Base-by-base conservation (phyloP, 2,113 vertebrate species). In the Hyla sarda region DNA sequence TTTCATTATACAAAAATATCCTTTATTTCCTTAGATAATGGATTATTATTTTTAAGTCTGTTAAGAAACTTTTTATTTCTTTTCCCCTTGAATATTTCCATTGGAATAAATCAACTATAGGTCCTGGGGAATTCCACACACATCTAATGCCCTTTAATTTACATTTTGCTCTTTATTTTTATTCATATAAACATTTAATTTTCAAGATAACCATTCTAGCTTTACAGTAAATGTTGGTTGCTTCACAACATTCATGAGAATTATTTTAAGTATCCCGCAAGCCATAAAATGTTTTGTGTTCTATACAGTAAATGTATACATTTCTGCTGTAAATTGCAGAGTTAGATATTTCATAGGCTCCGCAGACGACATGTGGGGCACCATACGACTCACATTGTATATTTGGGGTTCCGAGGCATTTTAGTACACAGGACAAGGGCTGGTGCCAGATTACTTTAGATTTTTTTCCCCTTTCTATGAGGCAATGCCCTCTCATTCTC, bases 181-280 rank as follows among this genome's bases (percentile, higher is more conserved):
- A 14, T 47, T n/a, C 14, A 77, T 77, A 32, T 77, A 77, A 77
- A 52, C 74, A 77, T 52, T 77, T 50, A 25, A 75, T 75, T 76
- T 76, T 52, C 25, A 12, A 52, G 47, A 19, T 32, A 52, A 17
- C 74, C 17, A 32, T 52, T 77, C 5, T 54, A 54, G 74, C 17
- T 34, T 13, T 21, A 28, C 47, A 50, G 32, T 37, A 25, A 23
- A 60, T 45, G n/a, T 45, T 62, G 32, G 54, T 62, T 41, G 54
- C 41, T 58, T 23, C 25, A 9, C 14, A 32, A 12, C 48, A 54
- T 78, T 54, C 52, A 58, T 34, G 58, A 21, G n/a, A 47, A 62
- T 41, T 65, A 62, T 65, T 65, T 82, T 62, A 82, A 65, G 79
- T 48, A 65, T 28, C 41, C 80, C 34, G 30, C 80, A 67, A 69